Conservation (phyloP, 1,140 invertebrate genomes). For the Ceratosolen fusciceps region DNA sequence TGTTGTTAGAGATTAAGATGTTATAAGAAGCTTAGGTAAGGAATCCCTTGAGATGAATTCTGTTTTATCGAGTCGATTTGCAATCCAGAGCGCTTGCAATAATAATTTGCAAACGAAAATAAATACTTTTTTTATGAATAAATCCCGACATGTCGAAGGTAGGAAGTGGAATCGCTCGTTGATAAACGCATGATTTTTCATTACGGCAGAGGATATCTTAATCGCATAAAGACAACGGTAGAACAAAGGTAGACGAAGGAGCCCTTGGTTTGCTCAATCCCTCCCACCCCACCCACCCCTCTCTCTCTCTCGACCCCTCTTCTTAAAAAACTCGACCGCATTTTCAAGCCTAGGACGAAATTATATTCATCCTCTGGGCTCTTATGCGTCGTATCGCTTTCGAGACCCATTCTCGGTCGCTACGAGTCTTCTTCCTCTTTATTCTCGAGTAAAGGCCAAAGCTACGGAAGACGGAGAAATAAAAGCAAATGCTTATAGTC, state of each 20-base stretch:
- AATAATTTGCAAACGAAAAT: no score
- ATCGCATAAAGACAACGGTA: neutral
- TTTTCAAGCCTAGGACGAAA: slow-evolving; percentile 29
- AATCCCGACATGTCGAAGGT: no score
- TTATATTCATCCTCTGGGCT: slow-evolving; percentile 38
- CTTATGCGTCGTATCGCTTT: slow-evolving; percentile 1
- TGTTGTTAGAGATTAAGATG: no score
- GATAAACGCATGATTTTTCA: neutral
- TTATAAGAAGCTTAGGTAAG: no score
- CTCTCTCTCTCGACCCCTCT: neutral
- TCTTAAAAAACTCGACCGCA: slow-evolving; percentile 18
- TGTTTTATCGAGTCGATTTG: no score
- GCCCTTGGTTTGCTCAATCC: neutral
- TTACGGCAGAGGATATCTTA: neutral
- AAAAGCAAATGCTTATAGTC: slow-evolving; percentile 63
- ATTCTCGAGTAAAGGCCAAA: neutral
- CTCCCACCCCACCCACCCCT: neutral
- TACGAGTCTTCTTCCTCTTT: slow-evolving; percentile 48
- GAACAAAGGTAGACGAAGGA: slow-evolving; percentile 16
- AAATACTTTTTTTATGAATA: no score
- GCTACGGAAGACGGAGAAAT: slow-evolving; percentile 51
- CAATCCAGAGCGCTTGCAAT: no score
- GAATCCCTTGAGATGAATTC: no score
- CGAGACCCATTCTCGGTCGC: slow-evolving; percentile 40
- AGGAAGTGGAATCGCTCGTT: neutral